Percentiles rank a stretch among this genome's conserved stretches.
Evolutionary conservation across 2,888 invertebrate genomes (phyloP).

Genomic region (Eupithecia dodoneata): DNA sequence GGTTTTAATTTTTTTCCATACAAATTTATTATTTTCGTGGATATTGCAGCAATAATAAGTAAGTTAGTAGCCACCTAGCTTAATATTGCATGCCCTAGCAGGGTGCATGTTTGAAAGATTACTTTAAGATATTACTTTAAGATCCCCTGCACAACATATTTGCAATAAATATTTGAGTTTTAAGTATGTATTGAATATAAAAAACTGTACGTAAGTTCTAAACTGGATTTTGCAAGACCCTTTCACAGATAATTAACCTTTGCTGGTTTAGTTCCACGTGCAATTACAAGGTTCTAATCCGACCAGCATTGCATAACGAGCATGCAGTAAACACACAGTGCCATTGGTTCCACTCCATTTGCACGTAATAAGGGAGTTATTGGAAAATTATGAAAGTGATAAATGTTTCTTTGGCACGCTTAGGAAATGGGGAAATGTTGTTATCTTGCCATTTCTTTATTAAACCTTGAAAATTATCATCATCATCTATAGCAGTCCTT

Average conservation of each 20-base stretch:
- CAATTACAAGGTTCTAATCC: slow-evolving; percentile 21
- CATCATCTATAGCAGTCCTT: no score
- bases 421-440: slow-evolving; percentile 6
- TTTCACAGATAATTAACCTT: slow-evolving; percentile 15
- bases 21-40: no score
- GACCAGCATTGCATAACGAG: slow-evolving; percentile 27
- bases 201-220: not conserved
- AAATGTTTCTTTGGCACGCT: slow-evolving; percentile 20
- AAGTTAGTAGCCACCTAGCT: no score
- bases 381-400: slow-evolving; percentile 23
- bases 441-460: not conserved
- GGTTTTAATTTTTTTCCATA: no score
- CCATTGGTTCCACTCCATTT: slow-evolving; percentile 30
- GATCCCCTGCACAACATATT: no score
- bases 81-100: no score
- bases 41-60: no score
- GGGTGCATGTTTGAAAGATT: no score
- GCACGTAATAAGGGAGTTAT: slow-evolving; percentile 14
- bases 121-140: no score
- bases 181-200: no score
- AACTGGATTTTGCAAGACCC: not conserved
- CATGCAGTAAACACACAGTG: slow-evolving; percentile 21
- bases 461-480: not conserved
- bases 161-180: no score
- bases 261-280: slow-evolving; percentile 20